Evolutionary conservation across 2,888 invertebrate species (phyloP).

Genomic region (Colostygia pectinataria): DNA sequence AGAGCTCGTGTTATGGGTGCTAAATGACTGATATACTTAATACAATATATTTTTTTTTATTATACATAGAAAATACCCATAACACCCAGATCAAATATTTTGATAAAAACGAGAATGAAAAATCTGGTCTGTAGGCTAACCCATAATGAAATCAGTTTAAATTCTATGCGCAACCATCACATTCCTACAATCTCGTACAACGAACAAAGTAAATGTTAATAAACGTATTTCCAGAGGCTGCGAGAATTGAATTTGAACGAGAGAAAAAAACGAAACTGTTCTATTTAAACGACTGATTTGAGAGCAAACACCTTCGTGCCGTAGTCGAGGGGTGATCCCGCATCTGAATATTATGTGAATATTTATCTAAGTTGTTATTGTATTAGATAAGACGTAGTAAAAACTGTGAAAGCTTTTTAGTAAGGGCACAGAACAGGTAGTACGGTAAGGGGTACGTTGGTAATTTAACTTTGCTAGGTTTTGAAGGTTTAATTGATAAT

Average conservation of each 20-base stretch:
- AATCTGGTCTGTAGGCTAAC: not conserved
- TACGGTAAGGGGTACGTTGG: too few relatives aligned
- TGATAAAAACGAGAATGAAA: not conserved
- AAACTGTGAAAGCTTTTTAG: too few relatives aligned
- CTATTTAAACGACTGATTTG: slow-evolving; percentile 78
- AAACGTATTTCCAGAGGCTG: slow-evolving; percentile 56
- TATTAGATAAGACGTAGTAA: too few relatives aligned
- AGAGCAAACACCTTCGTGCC: slow-evolving; percentile 65
- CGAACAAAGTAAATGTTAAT: slow-evolving; percentile 58
- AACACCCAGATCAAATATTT: not conserved
- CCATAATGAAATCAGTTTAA: slow-evolving; percentile 25
- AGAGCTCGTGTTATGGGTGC: too few relatives aligned
- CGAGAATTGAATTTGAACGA: slow-evolving; percentile 65
- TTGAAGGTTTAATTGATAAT: too few relatives aligned
- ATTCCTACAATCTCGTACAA: slow-evolving; percentile 42
- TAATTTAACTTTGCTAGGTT: too few relatives aligned
- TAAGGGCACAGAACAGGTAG: too few relatives aligned
- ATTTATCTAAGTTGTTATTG: too few relatives aligned
- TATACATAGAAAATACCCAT: too few relatives aligned
- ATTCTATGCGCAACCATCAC: slow-evolving; percentile 31
- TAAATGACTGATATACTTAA: too few relatives aligned
- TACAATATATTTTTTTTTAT: too few relatives aligned
- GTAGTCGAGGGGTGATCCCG: slow-evolving; percentile 49
- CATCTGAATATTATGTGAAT: slow-evolving; percentile 35
- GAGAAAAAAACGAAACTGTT: slow-evolving; percentile 69